Evolutionary conservation across 2,888 invertebrate genomes (phyloP), one percentile per base, ranked within the genome.

Genomic region (Oegoconia quadripuncta): DNA sequence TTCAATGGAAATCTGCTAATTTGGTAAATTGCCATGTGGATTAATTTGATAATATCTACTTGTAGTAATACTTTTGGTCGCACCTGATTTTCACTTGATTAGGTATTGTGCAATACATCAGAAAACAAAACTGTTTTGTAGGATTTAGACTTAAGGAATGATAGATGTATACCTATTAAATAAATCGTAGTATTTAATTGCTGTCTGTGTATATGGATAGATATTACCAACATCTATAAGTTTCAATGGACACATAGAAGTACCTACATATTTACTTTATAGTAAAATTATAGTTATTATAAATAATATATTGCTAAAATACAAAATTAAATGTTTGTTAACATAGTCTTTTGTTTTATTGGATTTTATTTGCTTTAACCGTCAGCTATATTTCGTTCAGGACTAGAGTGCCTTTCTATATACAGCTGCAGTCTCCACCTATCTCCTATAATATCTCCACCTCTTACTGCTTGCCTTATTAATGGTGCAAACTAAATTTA

Each of bases 271-370:
- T 67, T 66, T 72, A 74, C 64, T 67, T 65, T 63, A 72, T 82
- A 86, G 86, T 75, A 81, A 81, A 84, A 81, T 79, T 77, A 80
- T 76, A 81, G 68, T 78, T 78, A 83, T 76, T 77, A 80, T 69
- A 86, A 80, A 83, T 87, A 87, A 86, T 87, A 87, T 87, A 87
- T 87, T 82, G 75, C 76, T 87, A 81, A 82, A 79, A 76, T 73
- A 74, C 72, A 78, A 74, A 82, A 87, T 78, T 87, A 86, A 86
- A 87, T 86, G 86, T 86, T 86, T 86, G 86, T 87, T 86, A 84
- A 86, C 74, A 78, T 66, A 64, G 40, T 46, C 8, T 41, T 62
- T 46, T 49, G 52, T 64, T 64, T 60, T 55, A 59, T 64, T 59
- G 48, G 44, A 25, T 36, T 33, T 26, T 18, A 3, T 11, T 31